phyloP scores from a whole-genome alignment of 1,140 invertebrate species.

The Sycophaga agraensis region DNA sequence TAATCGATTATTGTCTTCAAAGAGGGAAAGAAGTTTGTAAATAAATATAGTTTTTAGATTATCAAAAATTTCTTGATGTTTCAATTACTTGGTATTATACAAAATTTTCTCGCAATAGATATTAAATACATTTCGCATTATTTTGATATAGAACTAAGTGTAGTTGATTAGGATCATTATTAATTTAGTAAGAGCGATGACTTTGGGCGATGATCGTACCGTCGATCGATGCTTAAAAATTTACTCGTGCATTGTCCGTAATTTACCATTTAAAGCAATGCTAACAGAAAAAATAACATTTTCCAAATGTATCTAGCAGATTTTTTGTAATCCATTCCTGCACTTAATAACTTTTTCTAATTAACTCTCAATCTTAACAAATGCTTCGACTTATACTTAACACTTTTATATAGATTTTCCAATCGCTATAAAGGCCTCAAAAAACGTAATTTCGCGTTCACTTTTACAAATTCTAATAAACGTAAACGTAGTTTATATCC shows the following conservation, averaged over 20 bases:
- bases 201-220: not conserved
- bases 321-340: not conserved
- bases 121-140: conserved; percentile 8
- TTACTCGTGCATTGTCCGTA: conserved; percentile 6
- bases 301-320: not conserved
- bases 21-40: not conserved
- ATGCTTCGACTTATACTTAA: conserved; percentile 26
- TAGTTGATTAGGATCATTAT: conserved; percentile 5
- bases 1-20: no score
- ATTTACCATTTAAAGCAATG: not conserved
- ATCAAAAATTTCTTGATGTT: conserved; percentile 17
- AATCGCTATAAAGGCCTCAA: conserved; percentile 4
- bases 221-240: not conserved
- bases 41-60: conserved; percentile 19
- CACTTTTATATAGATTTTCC: conserved; percentile 10
- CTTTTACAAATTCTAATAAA: not conserved
- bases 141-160: conserved; percentile 7
- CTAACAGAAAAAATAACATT: not conserved
- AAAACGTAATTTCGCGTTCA: conserved; percentile 11
- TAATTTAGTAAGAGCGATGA: conserved; percentile 24
- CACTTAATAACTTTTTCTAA: conserved; percentile 13
- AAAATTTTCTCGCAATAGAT: conserved; percentile 5
- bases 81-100: conserved; percentile 12
- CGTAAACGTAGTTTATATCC: not conserved
- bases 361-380: not conserved